Percentiles rank a stretch among this genome's conserved stretches.
Conservation (phyloP, 1,140 invertebrate genomes). For the Berghia stephanieae region DNA sequence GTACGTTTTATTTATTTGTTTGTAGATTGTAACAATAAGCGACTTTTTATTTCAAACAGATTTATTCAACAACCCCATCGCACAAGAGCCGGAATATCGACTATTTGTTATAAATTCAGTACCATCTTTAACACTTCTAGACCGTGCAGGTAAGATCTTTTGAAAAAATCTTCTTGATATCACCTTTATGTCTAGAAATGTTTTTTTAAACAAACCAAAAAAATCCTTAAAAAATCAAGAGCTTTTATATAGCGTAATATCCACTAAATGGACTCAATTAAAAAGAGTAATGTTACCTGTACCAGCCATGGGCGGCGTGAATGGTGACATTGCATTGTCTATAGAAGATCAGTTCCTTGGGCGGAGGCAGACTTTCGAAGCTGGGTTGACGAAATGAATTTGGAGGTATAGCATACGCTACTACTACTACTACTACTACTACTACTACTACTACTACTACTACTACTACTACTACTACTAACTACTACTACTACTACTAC, state of each 20-base stretch:
- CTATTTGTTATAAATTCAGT: slow-evolving; percentile 52
- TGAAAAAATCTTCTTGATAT: not conserved
- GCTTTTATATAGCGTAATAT: too few relatives aligned
- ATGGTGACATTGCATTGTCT: too few relatives aligned
- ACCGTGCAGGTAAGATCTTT: slow-evolving; percentile 52
- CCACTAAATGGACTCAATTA: not conserved
- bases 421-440: too few relatives aligned
- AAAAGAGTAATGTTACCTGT: not conserved
- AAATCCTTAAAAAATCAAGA: not conserved
- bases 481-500: too few relatives aligned
- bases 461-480: too few relatives aligned
- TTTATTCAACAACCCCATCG: slow-evolving; percentile 61
- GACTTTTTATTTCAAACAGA: slow-evolving; percentile 42
- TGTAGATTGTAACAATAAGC: not conserved
- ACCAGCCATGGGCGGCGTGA: not conserved
- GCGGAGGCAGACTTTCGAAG: too few relatives aligned
- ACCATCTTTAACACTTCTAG: slow-evolving; percentile 51
- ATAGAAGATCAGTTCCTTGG: too few relatives aligned
- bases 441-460: too few relatives aligned
- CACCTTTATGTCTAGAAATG: not conserved
- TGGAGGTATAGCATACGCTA: too few relatives aligned
- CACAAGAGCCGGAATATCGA: slow-evolving; percentile 59
- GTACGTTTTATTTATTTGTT: not conserved
- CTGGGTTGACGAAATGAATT: too few relatives aligned
- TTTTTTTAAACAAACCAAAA: not conserved